These are phyloP conservation scores for Drosophila algonquin DNA, from an alignment of 2,888 invertebrate species.

Conservation along the genomic window DNA sequence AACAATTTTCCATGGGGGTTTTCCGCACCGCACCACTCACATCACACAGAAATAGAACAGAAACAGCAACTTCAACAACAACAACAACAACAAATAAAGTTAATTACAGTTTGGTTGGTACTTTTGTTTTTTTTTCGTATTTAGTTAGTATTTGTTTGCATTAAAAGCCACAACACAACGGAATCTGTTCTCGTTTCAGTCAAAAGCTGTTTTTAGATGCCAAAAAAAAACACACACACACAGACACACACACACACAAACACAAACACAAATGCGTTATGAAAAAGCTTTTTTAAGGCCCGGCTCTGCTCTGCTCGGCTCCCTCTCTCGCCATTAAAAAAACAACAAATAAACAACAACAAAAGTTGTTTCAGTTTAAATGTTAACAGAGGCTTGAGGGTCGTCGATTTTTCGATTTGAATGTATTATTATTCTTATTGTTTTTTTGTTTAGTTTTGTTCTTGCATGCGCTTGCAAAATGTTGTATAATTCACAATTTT, in stretches of 20 bases:
- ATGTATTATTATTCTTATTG: constrained; percentile 4
- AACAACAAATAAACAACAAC: constrained; percentile 49
- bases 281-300: constrained; percentile 51
- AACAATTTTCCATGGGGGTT: constrained; percentile 35
- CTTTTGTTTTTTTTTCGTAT: constrained; percentile 13
- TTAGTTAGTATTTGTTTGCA: too few species aligned
- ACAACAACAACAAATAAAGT: constrained; percentile 20
- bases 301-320: constrained; percentile 36
- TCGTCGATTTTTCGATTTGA: constrained; percentile 39
- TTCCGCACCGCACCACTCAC: constrained; percentile 29
- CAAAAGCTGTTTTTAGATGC: constrained; percentile 27
- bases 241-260: constrained; percentile 16
- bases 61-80: background rate
- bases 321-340: constrained; percentile 14
- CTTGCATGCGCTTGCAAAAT: background rate
- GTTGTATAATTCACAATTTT: background rate
- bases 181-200: constrained; percentile 32
- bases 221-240: constrained; percentile 13
- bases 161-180: background rate
- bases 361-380: constrained; percentile 54
- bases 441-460: background rate
- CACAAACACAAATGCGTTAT: constrained; percentile 22
- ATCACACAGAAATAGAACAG: constrained; percentile 3
- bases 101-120: constrained; percentile 33
- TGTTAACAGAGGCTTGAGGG: constrained; percentile 45